A percentile compares a stretch with the other conserved stretches of the same genome.
Conservation (phyloP, 2,797 vertebrate species). For the Yasuhikotakia modesta region DNA sequence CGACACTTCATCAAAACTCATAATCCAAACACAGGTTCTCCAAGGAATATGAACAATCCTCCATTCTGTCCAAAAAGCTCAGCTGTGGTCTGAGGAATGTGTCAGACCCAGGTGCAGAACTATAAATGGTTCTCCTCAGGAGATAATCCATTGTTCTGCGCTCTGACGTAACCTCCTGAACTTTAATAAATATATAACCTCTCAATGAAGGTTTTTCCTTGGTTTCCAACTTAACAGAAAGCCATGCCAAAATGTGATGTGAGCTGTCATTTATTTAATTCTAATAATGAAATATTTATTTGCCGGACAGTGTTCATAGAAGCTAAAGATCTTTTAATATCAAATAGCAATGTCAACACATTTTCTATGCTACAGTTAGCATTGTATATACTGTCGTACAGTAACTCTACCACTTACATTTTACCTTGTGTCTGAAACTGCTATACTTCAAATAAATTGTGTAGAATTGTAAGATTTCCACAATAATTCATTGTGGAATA, state of each 20-base stretch:
- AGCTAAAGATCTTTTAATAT: not conserved
- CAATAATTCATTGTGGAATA: no score
- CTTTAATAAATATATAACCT: conserved; percentile 45
- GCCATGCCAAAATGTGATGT: not conserved
- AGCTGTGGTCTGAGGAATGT: conserved; percentile 20
- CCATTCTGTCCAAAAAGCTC: not conserved
- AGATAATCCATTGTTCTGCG: conserved; percentile 20
- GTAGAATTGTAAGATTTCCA: not conserved
- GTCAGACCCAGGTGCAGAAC: conserved; percentile 30
- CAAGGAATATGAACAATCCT: not conserved
- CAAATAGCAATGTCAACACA: not conserved
- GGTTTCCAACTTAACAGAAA: conserved; percentile 39
- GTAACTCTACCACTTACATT: not conserved
- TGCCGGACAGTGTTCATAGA: not conserved
- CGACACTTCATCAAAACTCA: not conserved
- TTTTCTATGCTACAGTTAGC: no score
- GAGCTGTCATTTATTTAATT: conserved; percentile 19
- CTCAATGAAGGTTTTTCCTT: conserved; percentile 25
- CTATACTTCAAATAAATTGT: no score
- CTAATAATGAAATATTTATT: conserved; percentile 22
- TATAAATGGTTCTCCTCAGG: conserved; percentile 37
- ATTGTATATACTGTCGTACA: not conserved
- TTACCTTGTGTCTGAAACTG: not conserved
- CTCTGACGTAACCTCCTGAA: conserved; percentile 12
- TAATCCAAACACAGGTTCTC: not conserved